Conservation (phyloP, 2,797 vertebrate species). For the Gouania willdenowi region DNA sequence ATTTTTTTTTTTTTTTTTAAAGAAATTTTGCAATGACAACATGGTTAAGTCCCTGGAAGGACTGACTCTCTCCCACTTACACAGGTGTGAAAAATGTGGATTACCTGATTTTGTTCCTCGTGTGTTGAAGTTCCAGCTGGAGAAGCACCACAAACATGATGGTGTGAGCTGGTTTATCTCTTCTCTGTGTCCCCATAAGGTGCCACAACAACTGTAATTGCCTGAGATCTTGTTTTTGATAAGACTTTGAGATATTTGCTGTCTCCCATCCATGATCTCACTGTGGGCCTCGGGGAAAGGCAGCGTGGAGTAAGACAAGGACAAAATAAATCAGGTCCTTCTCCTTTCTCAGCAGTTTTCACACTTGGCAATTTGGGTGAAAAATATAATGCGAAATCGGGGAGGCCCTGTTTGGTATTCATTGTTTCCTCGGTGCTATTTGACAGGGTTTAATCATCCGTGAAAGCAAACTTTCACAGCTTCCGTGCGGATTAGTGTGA, state of each 20-base stretch:
- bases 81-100: no score
- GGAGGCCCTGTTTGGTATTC: slow-evolving; percentile 44
- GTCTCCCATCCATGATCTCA: slow-evolving; percentile 5
- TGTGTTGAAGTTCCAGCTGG: no score
- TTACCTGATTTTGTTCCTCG: no score
- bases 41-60: no score
- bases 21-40: no score
- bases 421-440: slow-evolving; percentile 44
- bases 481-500: slow-evolving; percentile 45
- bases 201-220: slow-evolving; percentile 30
- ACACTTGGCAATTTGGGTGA: slow-evolving; percentile 33
- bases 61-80: no score
- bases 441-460: slow-evolving; percentile 56
- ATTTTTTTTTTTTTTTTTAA: no score
- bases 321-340: background rate
- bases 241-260: slow-evolving; percentile 8
- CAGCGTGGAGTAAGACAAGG: background rate
- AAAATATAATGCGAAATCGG: slow-evolving; percentile 15
- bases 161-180: no score
- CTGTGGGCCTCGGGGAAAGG: slow-evolving; percentile 13
- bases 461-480: slow-evolving; percentile 47
- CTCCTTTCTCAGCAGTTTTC: slow-evolving; percentile 43
- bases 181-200: slow-evolving; percentile 10
- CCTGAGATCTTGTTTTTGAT: slow-evolving; percentile 48
- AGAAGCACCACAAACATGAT: no score